Conservation (phyloP, 2,113 vertebrate species). For the Gulo gulo region DNA sequence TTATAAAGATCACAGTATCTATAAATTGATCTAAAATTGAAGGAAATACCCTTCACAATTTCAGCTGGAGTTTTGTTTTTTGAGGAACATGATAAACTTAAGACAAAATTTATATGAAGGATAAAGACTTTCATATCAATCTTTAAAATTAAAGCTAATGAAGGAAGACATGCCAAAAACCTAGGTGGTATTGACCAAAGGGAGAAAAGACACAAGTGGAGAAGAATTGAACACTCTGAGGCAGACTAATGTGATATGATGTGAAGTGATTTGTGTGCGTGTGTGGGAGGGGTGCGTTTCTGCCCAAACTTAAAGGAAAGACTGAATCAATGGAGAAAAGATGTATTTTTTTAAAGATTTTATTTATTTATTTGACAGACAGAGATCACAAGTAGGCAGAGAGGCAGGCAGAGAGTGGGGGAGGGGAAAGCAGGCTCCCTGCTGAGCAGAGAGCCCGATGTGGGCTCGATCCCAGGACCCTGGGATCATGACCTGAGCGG, state of each 20-base stretch:
- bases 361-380: no score
- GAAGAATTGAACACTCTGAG: background rate
- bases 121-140: background rate
- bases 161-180: background rate
- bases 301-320: background rate
- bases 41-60: background rate
- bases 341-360: background rate
- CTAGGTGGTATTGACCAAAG: background rate
- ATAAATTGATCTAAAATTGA: conserved; percentile 1
- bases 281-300: background rate
- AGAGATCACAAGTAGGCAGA: no score
- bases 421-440: no score
- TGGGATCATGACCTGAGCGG: no score
- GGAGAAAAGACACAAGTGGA: background rate
- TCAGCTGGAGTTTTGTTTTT: background rate
- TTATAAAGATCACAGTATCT: background rate
- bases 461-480: no score
- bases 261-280: background rate
- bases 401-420: no score
- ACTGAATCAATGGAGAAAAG: background rate
- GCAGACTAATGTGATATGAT: background rate
- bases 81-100: background rate
- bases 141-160: background rate
- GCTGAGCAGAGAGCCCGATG: no score
- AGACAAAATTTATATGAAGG: background rate